Conservation (phyloP, 2,888 invertebrate genomes). For the Halocaridina rubra region DNA sequence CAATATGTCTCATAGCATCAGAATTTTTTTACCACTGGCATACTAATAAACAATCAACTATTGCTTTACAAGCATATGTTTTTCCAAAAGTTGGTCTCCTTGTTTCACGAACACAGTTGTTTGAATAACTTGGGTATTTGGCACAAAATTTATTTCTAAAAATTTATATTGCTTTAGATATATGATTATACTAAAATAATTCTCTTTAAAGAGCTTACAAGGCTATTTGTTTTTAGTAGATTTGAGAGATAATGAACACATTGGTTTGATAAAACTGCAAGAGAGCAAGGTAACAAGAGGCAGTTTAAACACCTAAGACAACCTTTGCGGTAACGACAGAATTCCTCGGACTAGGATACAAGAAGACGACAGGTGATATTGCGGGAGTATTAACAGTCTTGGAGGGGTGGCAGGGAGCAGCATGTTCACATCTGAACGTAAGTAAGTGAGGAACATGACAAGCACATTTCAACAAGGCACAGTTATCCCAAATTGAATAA, state of each 20-base stretch:
- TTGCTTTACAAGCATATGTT: too few relatives aligned
- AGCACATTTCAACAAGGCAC: constrained; percentile 22
- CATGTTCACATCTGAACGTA: constrained; percentile 2
- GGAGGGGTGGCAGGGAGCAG: constrained; percentile 15
- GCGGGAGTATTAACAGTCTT: not conserved
- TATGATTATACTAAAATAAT: constrained; percentile 9
- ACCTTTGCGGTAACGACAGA: constrained; percentile 7
- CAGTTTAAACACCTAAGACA: constrained; percentile 4
- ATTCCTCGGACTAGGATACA: constrained; percentile 29
- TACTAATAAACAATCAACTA: too few relatives aligned
- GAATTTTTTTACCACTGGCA: too few relatives aligned
- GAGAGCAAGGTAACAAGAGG: constrained; percentile 13
- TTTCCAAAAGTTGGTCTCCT: too few relatives aligned
- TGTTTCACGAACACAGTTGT: too few relatives aligned
- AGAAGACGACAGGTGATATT: constrained; percentile 21
- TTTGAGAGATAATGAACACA: constrained; percentile 17
- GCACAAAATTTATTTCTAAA: too few relatives aligned
- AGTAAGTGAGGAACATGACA: not conserved
- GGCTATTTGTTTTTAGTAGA: not conserved
- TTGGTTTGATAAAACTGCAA: not conserved
- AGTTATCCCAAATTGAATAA: constrained; percentile 11
- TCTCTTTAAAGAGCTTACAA: not conserved
- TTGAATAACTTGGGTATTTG: too few relatives aligned
- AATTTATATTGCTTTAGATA: too few relatives aligned
- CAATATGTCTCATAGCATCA: too few relatives aligned